Evolutionary conservation across 2,888 invertebrate genomes (phyloP).

Genomic region (Sinotaia quadrata): DNA sequence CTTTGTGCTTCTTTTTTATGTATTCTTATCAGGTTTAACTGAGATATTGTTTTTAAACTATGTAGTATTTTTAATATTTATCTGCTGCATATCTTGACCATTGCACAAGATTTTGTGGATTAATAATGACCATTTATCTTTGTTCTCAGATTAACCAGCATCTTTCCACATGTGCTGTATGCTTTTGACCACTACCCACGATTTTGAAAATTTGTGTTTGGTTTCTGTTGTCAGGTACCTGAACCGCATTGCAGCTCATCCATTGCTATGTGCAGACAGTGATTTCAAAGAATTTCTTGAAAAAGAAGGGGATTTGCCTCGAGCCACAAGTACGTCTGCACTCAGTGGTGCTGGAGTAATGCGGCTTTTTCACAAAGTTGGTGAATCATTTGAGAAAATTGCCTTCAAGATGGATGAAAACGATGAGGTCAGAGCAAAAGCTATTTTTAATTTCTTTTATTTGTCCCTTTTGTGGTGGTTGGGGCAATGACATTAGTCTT

Average conservation of each 20-base stretch:
- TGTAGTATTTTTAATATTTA: too few species aligned
- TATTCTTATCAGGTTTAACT: too few species aligned
- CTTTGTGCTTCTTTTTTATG: too few species aligned
- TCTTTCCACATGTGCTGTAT: too few species aligned
- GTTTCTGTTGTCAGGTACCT: constrained; percentile 63
- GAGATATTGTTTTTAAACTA: too few species aligned
- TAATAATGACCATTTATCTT: too few species aligned
- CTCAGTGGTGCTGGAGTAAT: constrained; percentile 95
- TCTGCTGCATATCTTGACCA: too few species aligned
- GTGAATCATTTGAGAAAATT: constrained; percentile 97
- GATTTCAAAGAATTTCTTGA: constrained; percentile 98
- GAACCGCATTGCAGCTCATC: constrained; percentile 68
- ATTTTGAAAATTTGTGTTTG: constrained; percentile 2
- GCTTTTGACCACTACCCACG: neutral
- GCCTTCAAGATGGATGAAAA: constrained; percentile 99
- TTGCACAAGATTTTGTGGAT: too few species aligned
- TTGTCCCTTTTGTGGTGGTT: too few species aligned
- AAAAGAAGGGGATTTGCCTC: constrained; percentile 92
- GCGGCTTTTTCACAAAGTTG: constrained; percentile 94
- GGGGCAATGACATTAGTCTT: too few species aligned
- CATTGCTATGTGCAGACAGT: constrained; percentile 80
- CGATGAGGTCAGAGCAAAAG: constrained; percentile 81
- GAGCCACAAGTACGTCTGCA: constrained; percentile 94
- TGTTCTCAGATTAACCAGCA: too few species aligned
- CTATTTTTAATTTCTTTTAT: too few species aligned